These are phyloP conservation scores for Megathymus violae DNA, from an alignment of 1,140 invertebrate genomes.

Conservation along the genomic window DNA sequence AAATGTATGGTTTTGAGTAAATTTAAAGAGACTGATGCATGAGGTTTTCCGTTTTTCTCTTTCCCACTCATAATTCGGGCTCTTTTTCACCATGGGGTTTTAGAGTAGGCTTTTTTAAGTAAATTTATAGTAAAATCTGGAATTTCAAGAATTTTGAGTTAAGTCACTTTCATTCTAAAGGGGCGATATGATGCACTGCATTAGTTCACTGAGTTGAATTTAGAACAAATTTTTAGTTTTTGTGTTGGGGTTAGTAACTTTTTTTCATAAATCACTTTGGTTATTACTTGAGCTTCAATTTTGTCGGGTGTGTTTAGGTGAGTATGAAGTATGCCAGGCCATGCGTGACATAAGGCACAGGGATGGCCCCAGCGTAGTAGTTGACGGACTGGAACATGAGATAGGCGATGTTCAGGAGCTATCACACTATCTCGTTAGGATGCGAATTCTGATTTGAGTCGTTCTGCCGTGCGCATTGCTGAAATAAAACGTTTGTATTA, in stretches of 20 bases:
- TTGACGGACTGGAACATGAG: slow-evolving; percentile 84
- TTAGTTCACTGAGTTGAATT: slow-evolving; percentile 21
- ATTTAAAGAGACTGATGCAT: no score
- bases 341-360: slow-evolving; percentile 73
- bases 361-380: slow-evolving; percentile 75
- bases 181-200: no score
- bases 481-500: slow-evolving; percentile 41
- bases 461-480: slow-evolving; percentile 82
- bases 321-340: slow-evolving; percentile 67
- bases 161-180: no score
- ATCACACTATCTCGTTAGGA: slow-evolving; percentile 84
- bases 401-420: slow-evolving; percentile 83
- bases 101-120: no score
- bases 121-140: no score
- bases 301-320: slow-evolving; percentile 61
- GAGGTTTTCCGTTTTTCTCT: no score
- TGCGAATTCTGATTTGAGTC: slow-evolving; percentile 83
- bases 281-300: slow-evolving; percentile 41
- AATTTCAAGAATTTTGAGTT: no score
- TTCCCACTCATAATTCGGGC: no score
- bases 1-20: no score
- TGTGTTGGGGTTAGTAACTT: slow-evolving; percentile 1
- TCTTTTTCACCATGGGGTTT: no score
- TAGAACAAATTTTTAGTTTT: slow-evolving; percentile 41
- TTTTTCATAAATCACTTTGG: slow-evolving; percentile 18